phyloP scores from a whole-genome alignment of 2,113 vertebrate genomes.

The Eidolon helvum region DNA sequence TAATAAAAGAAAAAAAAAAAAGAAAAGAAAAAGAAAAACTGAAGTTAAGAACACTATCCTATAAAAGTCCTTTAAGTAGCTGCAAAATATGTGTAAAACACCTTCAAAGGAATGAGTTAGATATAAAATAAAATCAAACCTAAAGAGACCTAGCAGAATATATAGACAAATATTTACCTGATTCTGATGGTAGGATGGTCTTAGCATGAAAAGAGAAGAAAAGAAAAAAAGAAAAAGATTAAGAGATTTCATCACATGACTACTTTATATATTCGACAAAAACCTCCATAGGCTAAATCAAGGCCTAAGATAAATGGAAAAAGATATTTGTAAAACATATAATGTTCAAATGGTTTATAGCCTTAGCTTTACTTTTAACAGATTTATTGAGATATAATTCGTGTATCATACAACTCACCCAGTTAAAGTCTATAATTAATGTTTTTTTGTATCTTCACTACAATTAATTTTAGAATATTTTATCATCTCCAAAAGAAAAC shows the following conservation, averaged over 20 bases:
- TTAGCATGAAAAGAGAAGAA: neutral
- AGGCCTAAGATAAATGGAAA: conserved; percentile 1
- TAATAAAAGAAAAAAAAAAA: neutral
- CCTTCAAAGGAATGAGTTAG: conserved; percentile 7
- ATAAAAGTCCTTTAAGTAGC: conserved; percentile 1
- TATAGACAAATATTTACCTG: neutral
- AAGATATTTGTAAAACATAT: neutral
- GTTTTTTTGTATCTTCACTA: neutral
- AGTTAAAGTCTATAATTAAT: neutral
- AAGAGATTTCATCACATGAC: neutral
- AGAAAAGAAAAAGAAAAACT: neutral
- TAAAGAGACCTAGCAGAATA: neutral
- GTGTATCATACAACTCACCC: neutral
- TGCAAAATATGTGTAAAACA: conserved; percentile 21
- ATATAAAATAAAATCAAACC: neutral
- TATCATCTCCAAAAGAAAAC: neutral
- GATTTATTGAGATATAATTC: neutral
- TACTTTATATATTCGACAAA: conserved; percentile 36
- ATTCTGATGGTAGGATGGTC: neutral
- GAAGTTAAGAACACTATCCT: neutral
- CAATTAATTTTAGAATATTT: conserved; percentile 3
- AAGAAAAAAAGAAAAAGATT: neutral
- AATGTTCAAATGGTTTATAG: neutral
- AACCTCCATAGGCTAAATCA: neutral
- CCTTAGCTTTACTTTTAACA: conserved; percentile 21